Evolutionary conservation across 2,888 invertebrate genomes (phyloP).

Genomic region (Cenopis cana): DNA sequence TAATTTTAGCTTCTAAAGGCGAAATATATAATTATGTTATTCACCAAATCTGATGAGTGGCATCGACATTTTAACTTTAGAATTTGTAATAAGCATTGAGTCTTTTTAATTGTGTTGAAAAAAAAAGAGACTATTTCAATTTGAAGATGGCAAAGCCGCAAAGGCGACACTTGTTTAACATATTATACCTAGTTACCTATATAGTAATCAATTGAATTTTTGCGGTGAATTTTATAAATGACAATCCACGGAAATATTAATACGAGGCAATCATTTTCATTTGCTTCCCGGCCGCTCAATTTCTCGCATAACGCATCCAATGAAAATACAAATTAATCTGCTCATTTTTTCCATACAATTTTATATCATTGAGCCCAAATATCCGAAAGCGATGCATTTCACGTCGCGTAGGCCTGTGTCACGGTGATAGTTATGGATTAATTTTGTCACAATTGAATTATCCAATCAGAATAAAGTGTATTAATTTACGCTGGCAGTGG

Average conservation of each 20-base stretch:
- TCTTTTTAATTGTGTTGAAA: slow-evolving; percentile 22
- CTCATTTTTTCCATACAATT: slow-evolving; percentile 84
- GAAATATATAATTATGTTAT: slow-evolving; percentile 73
- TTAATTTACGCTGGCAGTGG: slow-evolving; percentile 57
- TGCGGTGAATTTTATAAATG: slow-evolving; percentile 59
- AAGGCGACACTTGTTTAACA: slow-evolving; percentile 44
- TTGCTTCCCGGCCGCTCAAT: slow-evolving; percentile 77
- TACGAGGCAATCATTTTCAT: slow-evolving; percentile 78
- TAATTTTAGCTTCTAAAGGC: slow-evolving; percentile 80
- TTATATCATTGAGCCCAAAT: slow-evolving; percentile 81
- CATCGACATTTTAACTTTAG: slow-evolving; percentile 32
- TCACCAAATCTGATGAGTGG: slow-evolving; percentile 60
- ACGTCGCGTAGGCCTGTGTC: slow-evolving; percentile 73
- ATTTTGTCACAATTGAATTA: slow-evolving; percentile 75
- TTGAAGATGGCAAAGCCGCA: slow-evolving; percentile 43
- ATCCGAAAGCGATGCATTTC: slow-evolving; percentile 75
- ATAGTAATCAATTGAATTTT: slow-evolving; percentile 45
- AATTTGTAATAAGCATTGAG: slow-evolving; percentile 26
- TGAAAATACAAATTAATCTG: slow-evolving; percentile 84
- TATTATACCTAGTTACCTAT: slow-evolving; percentile 20
- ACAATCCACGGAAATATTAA: slow-evolving; percentile 73
- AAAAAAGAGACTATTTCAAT: slow-evolving; percentile 12
- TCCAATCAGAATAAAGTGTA: slow-evolving; percentile 68
- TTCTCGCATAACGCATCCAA: slow-evolving; percentile 83
- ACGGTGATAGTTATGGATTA: slow-evolving; percentile 78